A percentile compares a stretch with the other conserved stretches of the same genome.
These are phyloP conservation scores for Sesamia inferens DNA, from an alignment of 2,888 invertebrate genomes.

Conservation along the genomic window DNA sequence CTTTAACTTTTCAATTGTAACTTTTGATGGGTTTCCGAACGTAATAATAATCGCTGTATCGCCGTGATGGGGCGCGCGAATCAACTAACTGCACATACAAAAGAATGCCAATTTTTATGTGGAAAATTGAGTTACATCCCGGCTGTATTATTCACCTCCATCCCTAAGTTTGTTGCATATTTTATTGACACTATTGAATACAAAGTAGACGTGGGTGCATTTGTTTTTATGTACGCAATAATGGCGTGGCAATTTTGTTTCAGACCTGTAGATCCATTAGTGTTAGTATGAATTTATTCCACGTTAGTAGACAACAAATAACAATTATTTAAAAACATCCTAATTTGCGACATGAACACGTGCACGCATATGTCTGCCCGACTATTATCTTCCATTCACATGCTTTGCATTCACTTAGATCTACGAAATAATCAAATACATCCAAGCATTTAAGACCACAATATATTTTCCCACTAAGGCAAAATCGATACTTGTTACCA, in stretches of 20 bases:
- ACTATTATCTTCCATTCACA: not conserved
- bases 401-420: not conserved
- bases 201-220: slow-evolving; percentile 45
- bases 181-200: slow-evolving; percentile 71
- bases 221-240: slow-evolving; percentile 32
- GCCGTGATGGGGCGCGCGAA: slow-evolving; percentile 84
- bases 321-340: too few relatives aligned
- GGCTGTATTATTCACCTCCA: slow-evolving; percentile 81
- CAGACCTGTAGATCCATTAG: too few relatives aligned
- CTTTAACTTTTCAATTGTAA: slow-evolving; percentile 91
- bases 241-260: slow-evolving; percentile 3
- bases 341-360: too few relatives aligned
- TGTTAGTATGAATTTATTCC: too few relatives aligned
- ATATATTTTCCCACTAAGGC: slow-evolving; percentile 36
- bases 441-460: slow-evolving; percentile 18
- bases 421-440: slow-evolving; percentile 24
- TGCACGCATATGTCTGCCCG: too few relatives aligned
- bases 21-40: slow-evolving; percentile 90
- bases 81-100: slow-evolving; percentile 83
- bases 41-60: slow-evolving; percentile 89
- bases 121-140: slow-evolving; percentile 87
- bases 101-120: slow-evolving; percentile 88
- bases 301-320: too few relatives aligned
- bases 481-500: slow-evolving; percentile 75
- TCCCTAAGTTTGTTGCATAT: slow-evolving; percentile 76